Base-by-base conservation (phyloP, 2,113 vertebrate species). In the Climacteris rufus region DNA sequence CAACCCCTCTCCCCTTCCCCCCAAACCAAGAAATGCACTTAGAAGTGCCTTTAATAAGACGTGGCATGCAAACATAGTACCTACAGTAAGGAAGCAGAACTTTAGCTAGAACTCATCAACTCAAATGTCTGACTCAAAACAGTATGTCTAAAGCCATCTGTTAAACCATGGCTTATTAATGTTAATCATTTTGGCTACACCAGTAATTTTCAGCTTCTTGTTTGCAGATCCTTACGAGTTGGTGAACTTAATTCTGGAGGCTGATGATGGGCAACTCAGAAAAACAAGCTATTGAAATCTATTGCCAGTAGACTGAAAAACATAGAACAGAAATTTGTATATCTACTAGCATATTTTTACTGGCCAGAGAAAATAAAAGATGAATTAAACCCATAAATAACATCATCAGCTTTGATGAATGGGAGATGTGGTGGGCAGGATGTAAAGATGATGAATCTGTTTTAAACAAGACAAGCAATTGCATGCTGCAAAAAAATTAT, bases 401-500 rank as follows among this genome's bases (percentile, higher is more conserved):
- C 75, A 93, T 86, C 39, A 90, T 94, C 76, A 89, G 45, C 56
- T 84, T 35, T 63, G 76, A 89, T 71, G 60, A 94, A 89, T 78
- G 33, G 44, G 53, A 87, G 30, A 60, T 42, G 2, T 37, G 27
- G 42, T 50, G 50, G 39, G 66, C 63, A 94, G 77, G 59, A 90
- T 72, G 92, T 72, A 91, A 93, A 54, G 88, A 94, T 69, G 52
- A 94, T 82, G 15, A 93, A 94, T 95, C 75, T 80, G 13, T 91
- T 96, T 84, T 66, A 88, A 95, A 94, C 50, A 83, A 84, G 86
- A 86, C 81, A 94, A 91, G 80, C 69, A 87, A 94, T 12, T 74
- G 47, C 89, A 86, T 86, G 63, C 93, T 96, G 82, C 91, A 90
- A 96, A 96, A 94, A 96, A 94, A 94, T 93, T 76, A 89, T 44